Base-by-base conservation (phyloP, 1,140 invertebrate species). In the Papilio xuthus region DNA sequence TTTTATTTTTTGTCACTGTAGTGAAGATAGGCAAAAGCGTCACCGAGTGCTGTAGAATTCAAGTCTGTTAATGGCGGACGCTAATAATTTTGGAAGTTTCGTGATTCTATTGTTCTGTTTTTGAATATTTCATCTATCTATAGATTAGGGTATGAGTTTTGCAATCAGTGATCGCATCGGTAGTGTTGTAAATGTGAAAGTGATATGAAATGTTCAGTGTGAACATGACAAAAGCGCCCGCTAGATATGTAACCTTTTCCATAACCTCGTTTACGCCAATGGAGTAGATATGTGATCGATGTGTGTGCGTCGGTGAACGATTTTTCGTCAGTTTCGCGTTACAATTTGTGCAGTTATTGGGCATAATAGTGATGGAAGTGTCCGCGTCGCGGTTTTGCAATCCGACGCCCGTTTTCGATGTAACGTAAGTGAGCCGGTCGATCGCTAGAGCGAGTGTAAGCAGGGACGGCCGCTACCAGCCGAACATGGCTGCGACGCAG, bases 201-300 rank as follows among this genome's bases (percentile, higher is more conserved):
- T 93, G 90, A 86, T 91, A 92, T 92, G 87, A 93, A 92, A 93
- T 92, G 90, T 90, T 91, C 84, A 82, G 86, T 89, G 90, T 87
- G 92, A 91, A 88, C 89, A 92, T 93, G 92, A 94, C 92, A 90
- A 93, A 92, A 92, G 90, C 90, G 89, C 84, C 85, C 87, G 89
- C 90, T 90, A 92, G 93, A 95, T 95, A 93, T 94, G 93, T 94
- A 94, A 94, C 94, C 94, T 95, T 95, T 95, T 95, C 95, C 95
- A 95, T 95, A 95, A 95, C 95, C 95, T 95, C 95, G 94, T 95
- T 95, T 95, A 95, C 95, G 94, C 95, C 95, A 95, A 95, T 95
- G 94, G 94, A 95, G 94, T 95, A 95, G 95, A 95, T 95, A 95
- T 94, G 94, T 95, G 95, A 95, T 95, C 94, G 94, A 95, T 95